Percentiles rank a stretch among this genome's conserved stretches.
Conservation (phyloP, 2,113 vertebrate species). For the Lanius ludovicianus region DNA sequence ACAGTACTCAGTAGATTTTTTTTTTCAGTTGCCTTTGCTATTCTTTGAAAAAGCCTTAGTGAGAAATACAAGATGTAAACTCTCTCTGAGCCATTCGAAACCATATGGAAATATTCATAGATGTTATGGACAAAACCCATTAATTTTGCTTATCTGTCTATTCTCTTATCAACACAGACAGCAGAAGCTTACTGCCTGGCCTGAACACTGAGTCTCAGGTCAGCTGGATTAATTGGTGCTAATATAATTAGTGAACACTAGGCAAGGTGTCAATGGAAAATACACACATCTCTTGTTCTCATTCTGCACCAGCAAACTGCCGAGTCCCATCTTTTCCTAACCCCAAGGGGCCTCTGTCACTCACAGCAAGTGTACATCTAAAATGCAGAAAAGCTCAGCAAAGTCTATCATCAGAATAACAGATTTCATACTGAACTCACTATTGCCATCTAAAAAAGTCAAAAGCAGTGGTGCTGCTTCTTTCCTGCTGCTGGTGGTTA, state of each 20-base stretch:
- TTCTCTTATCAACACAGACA: neutral
- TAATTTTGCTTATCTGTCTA: neutral
- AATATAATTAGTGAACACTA: neutral
- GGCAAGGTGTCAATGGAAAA: neutral
- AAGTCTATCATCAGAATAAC: neutral
- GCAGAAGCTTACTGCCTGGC: neutral
- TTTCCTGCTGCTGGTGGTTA: neutral
- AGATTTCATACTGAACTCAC: neutral
- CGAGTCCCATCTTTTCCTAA: neutral
- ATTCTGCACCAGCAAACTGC: neutral
- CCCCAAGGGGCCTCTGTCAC: neutral
- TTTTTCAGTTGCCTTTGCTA: neutral
- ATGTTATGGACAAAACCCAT: neutral
- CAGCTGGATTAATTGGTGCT: neutral
- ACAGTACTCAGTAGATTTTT: neutral
- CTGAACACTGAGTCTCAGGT: neutral
- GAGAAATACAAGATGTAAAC: neutral
- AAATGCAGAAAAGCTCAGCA: neutral
- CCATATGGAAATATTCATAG: accelerated
- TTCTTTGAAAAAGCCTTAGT: neutral
- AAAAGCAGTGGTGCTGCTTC: neutral
- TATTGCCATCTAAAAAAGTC: neutral
- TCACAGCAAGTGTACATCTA: neutral
- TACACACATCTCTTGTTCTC: neutral
- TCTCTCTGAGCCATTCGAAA: neutral